These are phyloP conservation scores for Sphinx pinastri DNA, from an alignment of 2,888 invertebrate species.

Conservation along the genomic window DNA sequence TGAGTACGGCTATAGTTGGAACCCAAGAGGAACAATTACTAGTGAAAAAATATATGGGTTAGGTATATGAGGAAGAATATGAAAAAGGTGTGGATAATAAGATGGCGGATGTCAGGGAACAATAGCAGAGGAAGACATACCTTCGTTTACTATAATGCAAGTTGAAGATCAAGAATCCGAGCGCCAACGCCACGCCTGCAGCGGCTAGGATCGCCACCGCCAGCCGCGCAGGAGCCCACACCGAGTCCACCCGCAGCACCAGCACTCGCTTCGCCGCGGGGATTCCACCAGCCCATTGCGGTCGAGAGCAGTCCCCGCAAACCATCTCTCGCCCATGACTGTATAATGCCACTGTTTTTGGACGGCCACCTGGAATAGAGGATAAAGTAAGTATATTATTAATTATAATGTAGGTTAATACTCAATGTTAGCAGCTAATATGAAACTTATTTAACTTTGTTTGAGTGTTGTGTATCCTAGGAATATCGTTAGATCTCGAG, in stretches of 20 bases:
- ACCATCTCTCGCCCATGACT: conserved; percentile 83
- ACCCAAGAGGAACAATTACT: too few species aligned
- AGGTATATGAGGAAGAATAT: too few species aligned
- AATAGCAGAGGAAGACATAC: conserved; percentile 62
- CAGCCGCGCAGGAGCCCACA: conserved; percentile 90
- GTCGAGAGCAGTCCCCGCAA: conserved; percentile 88
- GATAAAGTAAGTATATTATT: conserved; percentile 31
- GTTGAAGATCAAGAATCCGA: conserved; percentile 92
- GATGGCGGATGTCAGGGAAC: too few species aligned
- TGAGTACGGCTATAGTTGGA: too few species aligned
- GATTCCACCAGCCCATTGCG: conserved; percentile 89
- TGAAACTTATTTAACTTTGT: too few species aligned
- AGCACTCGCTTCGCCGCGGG: conserved; percentile 92
- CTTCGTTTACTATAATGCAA: conserved; percentile 92
- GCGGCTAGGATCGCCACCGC: conserved; percentile 89
- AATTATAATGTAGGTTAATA: too few species aligned
- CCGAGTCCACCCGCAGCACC: conserved; percentile 89
- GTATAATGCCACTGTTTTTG: conserved; percentile 89
- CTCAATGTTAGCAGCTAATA: too few species aligned
- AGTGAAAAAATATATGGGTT: too few species aligned
- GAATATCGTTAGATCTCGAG: too few species aligned
- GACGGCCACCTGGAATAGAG: conserved; percentile 85
- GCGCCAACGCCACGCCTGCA: conserved; percentile 89
- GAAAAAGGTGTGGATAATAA: too few species aligned
- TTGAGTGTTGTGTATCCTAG: too few species aligned